A percentile compares a stretch with the other conserved stretches of the same genome.
Evolutionary conservation across 2,113 vertebrate genomes (phyloP).

Genomic region (Pluvialis apricaria): DNA sequence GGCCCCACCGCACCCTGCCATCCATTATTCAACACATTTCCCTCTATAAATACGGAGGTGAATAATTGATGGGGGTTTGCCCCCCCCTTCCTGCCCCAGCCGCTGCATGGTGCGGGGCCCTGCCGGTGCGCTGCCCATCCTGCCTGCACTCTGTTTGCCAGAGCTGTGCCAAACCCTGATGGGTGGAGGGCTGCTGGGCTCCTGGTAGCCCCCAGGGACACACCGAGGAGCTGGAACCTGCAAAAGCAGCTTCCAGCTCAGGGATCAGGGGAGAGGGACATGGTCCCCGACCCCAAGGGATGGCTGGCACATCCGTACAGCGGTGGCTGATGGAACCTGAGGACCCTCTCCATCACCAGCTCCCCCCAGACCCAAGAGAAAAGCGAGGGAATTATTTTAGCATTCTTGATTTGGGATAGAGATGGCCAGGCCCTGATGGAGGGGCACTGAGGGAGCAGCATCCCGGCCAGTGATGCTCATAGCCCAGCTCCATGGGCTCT

Average conservation of each 20-base stretch:
- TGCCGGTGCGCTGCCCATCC: fast-evolving
- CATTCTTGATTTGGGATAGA: background rate
- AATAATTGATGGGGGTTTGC: conserved; percentile 34
- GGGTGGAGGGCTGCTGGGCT: background rate
- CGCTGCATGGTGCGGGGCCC: fast-evolving
- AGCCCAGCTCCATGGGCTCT: fast-evolving
- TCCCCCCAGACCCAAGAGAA: background rate
- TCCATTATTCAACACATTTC: conserved; percentile 6
- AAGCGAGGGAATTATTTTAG: background rate
- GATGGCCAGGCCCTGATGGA: background rate
- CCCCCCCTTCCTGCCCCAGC: background rate
- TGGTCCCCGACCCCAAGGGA: fast-evolving
- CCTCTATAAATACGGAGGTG: conserved; percentile 20
- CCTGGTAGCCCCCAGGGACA: background rate
- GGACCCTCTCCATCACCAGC: background rate
- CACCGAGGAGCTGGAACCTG: fast-evolving
- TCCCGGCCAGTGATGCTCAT: fast-evolving
- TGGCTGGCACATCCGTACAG: background rate
- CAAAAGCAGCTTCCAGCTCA: background rate
- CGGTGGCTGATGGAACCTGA: background rate
- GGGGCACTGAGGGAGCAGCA: fast-evolving
- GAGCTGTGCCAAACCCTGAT: background rate
- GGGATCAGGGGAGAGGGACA: background rate
- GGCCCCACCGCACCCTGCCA: fast-evolving
- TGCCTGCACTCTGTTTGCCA: background rate